Evolutionary conservation across 30 jellyfish, hydroid and myxozoan species (phyloP), one percentile per base, ranked within the genome.

Genomic region (Sanderia malayensis): DNA sequence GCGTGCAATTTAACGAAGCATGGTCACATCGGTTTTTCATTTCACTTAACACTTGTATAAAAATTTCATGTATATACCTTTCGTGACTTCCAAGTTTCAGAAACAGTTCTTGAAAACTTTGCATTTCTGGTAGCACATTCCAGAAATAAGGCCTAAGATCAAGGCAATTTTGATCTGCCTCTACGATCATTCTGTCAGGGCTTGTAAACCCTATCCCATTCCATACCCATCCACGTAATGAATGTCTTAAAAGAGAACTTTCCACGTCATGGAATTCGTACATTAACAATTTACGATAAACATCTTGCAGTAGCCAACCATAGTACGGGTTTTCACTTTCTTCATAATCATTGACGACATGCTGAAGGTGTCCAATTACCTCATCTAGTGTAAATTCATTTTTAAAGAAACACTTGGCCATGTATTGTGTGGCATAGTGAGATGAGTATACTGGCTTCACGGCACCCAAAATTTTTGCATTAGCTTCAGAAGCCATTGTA

Each of bases 111-210:
- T 65, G 26, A 31, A 31, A 46, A 3, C 17, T 41, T 21, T 27
- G 24, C 66, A 63, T 29, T 29, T 77, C 81, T 52, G 19, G 31
- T 31, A 81, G 89, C 31, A 61, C 6, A 2, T 24, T 11, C 33
- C 29, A 77, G 21, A 66, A 44, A 53, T 27, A 64, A 24, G 89
- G 89, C 47, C 53, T 55, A 23, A 77, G 55, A 47, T 67, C 74
- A 27, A 49, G 31, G 41, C 37, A 20, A n/a, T 26, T 28, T 15
- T 7, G 7, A 19, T 21, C 67, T 10, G 2, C 11, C 6, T 52
- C 34, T 3, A 63, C 70, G 19, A 49, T 55, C 25, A 77, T 53
- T 17, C 28, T 46, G 13, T 47, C 8, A 44, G 89, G 76, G n/a
- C 19, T 20, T 1, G 71, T 29, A 27, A 77, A 77, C 18, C 81